Conservation (phyloP, 2,797 vertebrate genomes). For the Tapirus indicus region DNA sequence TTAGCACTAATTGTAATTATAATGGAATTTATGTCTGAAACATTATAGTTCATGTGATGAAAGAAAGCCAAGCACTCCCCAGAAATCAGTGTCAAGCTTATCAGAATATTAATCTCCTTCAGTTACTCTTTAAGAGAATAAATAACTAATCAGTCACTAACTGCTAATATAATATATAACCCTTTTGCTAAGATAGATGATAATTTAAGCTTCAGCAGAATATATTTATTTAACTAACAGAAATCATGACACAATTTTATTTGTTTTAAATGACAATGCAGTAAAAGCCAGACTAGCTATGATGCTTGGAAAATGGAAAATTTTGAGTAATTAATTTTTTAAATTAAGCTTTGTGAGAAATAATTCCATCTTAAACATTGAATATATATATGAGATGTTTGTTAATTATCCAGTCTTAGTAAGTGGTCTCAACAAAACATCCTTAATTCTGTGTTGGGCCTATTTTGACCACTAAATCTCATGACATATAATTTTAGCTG, state of each 20-base stretch:
- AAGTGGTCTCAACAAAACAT: not conserved
- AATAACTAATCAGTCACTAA: conserved; percentile 80
- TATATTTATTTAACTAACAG: conserved; percentile 74
- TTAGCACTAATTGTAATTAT: conserved; percentile 73
- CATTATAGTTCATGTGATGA: conserved; percentile 60
- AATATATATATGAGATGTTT: not conserved
- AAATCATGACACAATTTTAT: conserved; percentile 74
- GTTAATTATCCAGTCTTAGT: not conserved
- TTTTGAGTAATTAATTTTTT: conserved; percentile 56
- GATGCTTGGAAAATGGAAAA: not conserved
- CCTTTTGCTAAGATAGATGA: conserved; percentile 73
- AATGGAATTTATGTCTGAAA: conserved; percentile 68
- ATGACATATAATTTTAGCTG: not conserved
- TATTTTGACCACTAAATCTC: not conserved
- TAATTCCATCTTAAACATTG: not conserved
- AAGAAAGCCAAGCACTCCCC: conserved; percentile 54
- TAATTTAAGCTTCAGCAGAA: conserved; percentile 71
- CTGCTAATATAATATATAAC: conserved; percentile 73
- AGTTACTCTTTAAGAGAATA: conserved; percentile 74
- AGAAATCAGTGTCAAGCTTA: conserved; percentile 66
- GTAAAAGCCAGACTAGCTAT: conserved; percentile 37
- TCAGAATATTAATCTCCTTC: conserved; percentile 78
- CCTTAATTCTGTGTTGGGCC: not conserved
- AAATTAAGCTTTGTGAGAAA: conserved; percentile 41
- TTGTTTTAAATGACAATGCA: conserved; percentile 63